A percentile compares a stretch with the other conserved stretches of the same genome.
Conservation (phyloP, 2,888 invertebrate genomes). For the Andrena hattorfiana region DNA sequence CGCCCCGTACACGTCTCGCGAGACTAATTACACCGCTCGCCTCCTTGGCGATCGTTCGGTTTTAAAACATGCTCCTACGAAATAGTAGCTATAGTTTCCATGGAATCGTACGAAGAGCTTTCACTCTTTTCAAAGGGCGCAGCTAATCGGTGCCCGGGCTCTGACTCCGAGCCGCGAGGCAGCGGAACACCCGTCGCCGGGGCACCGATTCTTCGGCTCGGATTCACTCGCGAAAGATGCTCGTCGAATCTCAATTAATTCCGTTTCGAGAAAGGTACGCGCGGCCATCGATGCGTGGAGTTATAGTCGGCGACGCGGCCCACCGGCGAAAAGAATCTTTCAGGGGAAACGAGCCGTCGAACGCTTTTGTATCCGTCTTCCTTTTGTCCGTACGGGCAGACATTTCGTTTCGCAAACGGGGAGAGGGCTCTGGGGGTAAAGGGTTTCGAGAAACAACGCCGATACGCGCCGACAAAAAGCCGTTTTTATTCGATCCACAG, state of each 20-base stretch:
- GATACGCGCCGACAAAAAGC: constrained; percentile 59
- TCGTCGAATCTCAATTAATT: constrained; percentile 58
- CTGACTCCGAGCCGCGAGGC: constrained; percentile 17
- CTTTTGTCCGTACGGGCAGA: constrained; percentile 61
- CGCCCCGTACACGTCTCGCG: neutral
- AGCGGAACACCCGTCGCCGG: neutral
- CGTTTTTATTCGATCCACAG: constrained; percentile 68
- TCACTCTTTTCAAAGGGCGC: neutral
- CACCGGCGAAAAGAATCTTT: constrained; percentile 69
- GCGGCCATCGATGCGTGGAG: constrained; percentile 60
- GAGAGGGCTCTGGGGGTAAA: constrained; percentile 52
- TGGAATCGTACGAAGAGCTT: neutral
- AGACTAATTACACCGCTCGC: neutral
- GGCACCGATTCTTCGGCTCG: constrained; percentile 34
- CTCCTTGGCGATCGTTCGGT: neutral
- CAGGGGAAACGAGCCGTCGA: constrained; percentile 73
- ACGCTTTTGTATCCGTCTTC: constrained; percentile 66
- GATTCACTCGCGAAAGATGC: constrained; percentile 42
- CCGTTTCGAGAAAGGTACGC: constrained; percentile 50
- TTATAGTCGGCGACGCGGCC: constrained; percentile 33
- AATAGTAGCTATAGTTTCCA: neutral
- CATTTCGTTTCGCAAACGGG: constrained; percentile 45
- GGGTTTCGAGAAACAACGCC: constrained; percentile 66
- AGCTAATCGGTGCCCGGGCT: constrained; percentile 1
- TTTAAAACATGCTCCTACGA: neutral